phyloP scores from a whole-genome alignment of 2,113 vertebrate species.

The Psittacus erithacus region DNA sequence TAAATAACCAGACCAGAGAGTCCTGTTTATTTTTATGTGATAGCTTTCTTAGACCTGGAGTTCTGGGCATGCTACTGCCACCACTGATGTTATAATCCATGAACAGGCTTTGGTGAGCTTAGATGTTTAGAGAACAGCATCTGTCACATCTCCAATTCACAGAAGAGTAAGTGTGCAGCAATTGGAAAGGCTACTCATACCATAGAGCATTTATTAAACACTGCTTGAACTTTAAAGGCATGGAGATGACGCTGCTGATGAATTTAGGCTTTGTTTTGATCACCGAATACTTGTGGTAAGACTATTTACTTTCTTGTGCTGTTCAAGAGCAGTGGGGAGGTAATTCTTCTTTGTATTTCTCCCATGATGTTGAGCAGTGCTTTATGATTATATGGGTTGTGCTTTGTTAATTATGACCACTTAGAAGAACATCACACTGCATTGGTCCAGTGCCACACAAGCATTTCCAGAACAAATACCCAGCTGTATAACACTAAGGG shows the following conservation, averaged over 20 bases:
- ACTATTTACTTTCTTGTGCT: conserved; percentile 11
- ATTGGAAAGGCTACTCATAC: not conserved
- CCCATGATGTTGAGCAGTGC: not conserved
- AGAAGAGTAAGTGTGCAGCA: not conserved
- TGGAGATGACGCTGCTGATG: not conserved
- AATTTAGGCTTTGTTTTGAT: conserved; percentile 5
- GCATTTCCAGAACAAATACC: not conserved
- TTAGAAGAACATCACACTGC: not conserved
- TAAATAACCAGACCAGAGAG: not conserved
- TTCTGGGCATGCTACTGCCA: not conserved
- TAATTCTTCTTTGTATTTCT: conserved; percentile 6
- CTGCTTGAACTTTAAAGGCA: not conserved
- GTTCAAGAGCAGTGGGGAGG: not conserved
- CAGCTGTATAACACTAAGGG: not conserved
- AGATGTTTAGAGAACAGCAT: not conserved
- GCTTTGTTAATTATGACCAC: conserved; percentile 18
- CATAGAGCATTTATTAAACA: not conserved
- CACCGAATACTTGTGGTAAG: not conserved
- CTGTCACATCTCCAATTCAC: not conserved
- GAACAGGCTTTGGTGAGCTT: not conserved
- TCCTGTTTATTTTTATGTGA: conserved; percentile 11
- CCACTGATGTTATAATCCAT: not conserved
- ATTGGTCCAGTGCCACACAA: not conserved
- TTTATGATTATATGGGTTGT: not conserved
- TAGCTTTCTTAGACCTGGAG: not conserved